These are phyloP conservation scores for Ctenicera cuprea DNA, from an alignment of 2,888 invertebrate genomes.

Conservation along the genomic window DNA sequence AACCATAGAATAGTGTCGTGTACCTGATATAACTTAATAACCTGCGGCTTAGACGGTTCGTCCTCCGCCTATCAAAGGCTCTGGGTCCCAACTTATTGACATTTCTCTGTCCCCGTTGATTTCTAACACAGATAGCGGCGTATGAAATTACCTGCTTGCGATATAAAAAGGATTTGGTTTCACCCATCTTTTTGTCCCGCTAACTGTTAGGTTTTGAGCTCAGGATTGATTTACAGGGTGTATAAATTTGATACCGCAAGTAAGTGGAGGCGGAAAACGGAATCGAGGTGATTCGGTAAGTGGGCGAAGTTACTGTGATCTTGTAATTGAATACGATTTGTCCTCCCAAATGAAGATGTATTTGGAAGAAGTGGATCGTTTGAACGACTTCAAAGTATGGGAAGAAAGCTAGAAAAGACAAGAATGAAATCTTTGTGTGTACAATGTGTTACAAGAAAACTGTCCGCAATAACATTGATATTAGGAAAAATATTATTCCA, in stretches of 20 bases:
- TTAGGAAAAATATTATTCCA: no score
- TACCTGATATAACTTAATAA: constrained; percentile 54
- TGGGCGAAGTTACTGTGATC: constrained; percentile 4
- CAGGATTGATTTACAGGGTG: constrained; percentile 42
- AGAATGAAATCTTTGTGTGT: no score
- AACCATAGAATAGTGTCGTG: constrained; percentile 25
- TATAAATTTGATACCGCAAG: constrained; percentile 34
- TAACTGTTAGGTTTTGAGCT: constrained; percentile 39
- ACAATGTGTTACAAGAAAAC: no score
- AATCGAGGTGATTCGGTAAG: not conserved
- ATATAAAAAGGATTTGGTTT: constrained; percentile 69
- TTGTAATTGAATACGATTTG: not conserved
- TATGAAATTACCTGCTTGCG: constrained; percentile 70
- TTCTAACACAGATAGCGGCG: constrained; percentile 71
- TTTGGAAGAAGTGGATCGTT: not conserved
- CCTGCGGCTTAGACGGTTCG: constrained; percentile 51
- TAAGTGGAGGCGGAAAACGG: not conserved
- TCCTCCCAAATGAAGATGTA: not conserved
- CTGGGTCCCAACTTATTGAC: constrained; percentile 69
- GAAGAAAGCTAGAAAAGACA: no score
- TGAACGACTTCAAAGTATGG: no score
- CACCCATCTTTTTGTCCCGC: constrained; percentile 67
- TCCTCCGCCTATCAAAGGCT: constrained; percentile 43
- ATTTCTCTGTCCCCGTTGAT: constrained; percentile 70
- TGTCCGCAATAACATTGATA: no score